These are phyloP conservation scores for Paguma larvata DNA, from an alignment of 2,797 vertebrate species.

Conservation along the genomic window DNA sequence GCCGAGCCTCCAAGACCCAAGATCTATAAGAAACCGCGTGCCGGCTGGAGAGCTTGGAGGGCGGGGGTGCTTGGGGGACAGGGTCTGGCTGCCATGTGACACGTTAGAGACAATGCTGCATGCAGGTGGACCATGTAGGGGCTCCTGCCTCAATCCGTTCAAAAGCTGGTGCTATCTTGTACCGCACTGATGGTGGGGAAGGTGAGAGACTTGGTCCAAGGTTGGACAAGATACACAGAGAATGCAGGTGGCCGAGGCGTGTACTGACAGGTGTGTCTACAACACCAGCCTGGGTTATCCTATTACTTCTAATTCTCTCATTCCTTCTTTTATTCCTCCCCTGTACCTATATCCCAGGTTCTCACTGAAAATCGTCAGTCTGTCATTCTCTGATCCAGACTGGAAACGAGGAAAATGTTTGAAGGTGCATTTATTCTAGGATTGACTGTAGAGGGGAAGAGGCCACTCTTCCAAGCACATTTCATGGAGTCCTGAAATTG, in stretches of 20 bases:
- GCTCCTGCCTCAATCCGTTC: fast-evolving
- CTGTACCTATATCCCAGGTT: neutral
- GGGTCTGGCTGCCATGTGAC: fast-evolving
- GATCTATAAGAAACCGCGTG: fast-evolving
- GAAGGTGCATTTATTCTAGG: neutral
- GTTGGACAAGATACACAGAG: neutral
- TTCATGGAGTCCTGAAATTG: neutral
- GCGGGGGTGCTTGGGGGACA: fast-evolving
- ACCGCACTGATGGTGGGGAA: neutral
- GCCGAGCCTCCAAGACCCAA: fast-evolving
- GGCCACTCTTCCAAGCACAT: neutral
- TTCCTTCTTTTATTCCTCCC: neutral
- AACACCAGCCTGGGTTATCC: no score
- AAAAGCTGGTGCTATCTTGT: neutral
- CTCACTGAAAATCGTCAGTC: neutral
- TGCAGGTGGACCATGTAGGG: no score
- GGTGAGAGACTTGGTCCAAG: neutral
- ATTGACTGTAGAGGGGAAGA: neutral
- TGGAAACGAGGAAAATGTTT: neutral
- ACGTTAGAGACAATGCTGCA: neutral
- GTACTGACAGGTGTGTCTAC: fast-evolving
- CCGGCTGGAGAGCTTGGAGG: no score
- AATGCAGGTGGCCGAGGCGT: neutral
- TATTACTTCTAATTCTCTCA: neutral
- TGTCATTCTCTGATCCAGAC: neutral